A percentile compares a stretch with the other conserved stretches of the same genome.
Conservation (phyloP, 2,113 vertebrate genomes). For the Myrmophylax atrothorax region DNA sequence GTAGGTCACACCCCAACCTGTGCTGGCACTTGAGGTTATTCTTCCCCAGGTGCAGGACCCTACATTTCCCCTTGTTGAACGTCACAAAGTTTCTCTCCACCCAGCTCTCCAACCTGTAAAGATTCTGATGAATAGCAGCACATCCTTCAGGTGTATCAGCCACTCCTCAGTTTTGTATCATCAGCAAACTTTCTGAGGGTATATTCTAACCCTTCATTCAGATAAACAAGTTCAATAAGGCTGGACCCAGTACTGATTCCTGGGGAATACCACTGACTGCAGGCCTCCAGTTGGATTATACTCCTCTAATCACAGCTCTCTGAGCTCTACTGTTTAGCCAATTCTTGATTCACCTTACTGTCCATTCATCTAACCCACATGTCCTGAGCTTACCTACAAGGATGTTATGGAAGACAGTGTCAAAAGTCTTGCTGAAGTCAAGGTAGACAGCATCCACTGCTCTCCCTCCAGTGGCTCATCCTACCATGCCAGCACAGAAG, state of each 20-base stretch:
- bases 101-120: background rate
- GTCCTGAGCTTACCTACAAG: background rate
- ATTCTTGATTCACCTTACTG: background rate
- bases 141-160: too few species aligned
- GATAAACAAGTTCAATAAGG: background rate
- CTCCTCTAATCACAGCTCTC: background rate
- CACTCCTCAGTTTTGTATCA: background rate
- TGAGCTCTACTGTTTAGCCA: background rate
- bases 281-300: background rate
- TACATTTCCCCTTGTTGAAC: background rate
- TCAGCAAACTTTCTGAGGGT: background rate
- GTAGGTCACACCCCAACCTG: background rate
- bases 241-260: fast-evolving
- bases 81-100: background rate
- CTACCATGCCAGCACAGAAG: background rate
- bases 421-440: background rate
- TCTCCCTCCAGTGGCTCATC: background rate
- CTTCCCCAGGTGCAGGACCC: too few species aligned
- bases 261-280: background rate
- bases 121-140: background rate
- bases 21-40: background rate
- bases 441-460: background rate
- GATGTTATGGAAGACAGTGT: background rate
- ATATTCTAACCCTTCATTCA: background rate
- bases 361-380: background rate